A percentile compares a stretch with the other conserved stretches of the same genome.
Evolutionary conservation across 2,797 vertebrate species (phyloP).

Genomic region (Sebastes cheni): DNA sequence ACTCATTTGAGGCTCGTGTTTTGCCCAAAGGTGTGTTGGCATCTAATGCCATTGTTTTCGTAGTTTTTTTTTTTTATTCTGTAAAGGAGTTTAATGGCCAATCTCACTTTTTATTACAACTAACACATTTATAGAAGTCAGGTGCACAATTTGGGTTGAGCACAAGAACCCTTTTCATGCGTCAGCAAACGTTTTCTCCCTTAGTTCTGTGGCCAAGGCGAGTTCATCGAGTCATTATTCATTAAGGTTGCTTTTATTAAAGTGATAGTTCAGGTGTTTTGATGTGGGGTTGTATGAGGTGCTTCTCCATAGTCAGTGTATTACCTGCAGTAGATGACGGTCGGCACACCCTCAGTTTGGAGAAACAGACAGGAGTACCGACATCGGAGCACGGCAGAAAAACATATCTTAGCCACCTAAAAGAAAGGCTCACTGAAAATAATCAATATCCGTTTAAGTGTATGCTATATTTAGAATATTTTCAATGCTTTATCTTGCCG

Average conservation of each 20-base stretch:
- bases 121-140: slow-evolving; percentile 29
- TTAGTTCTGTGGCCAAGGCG: background rate
- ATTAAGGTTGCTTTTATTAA: background rate
- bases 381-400: too few relatives aligned
- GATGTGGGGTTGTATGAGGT: too few relatives aligned
- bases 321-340: rapidly evolving
- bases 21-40: slow-evolving; percentile 29
- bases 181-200: slow-evolving; percentile 14
- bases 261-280: too few relatives aligned
- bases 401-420: too few relatives aligned
- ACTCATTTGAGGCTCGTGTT: slow-evolving; percentile 6
- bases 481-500: too few relatives aligned
- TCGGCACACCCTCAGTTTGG: too few relatives aligned
- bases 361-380: too few relatives aligned
- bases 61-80: background rate
- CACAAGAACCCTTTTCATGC: slow-evolving; percentile 4
- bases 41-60: slow-evolving; percentile 17
- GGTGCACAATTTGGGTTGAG: slow-evolving; percentile 19
- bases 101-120: slow-evolving; percentile 42
- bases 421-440: too few relatives aligned
- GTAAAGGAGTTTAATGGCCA: slow-evolving; percentile 29
- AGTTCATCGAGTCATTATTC: background rate
- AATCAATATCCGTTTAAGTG: too few relatives aligned
- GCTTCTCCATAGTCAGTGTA: too few relatives aligned
- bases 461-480: too few relatives aligned